phyloP scores from a whole-genome alignment of 2,888 invertebrate genomes.

The Diplazon laetatorius region DNA sequence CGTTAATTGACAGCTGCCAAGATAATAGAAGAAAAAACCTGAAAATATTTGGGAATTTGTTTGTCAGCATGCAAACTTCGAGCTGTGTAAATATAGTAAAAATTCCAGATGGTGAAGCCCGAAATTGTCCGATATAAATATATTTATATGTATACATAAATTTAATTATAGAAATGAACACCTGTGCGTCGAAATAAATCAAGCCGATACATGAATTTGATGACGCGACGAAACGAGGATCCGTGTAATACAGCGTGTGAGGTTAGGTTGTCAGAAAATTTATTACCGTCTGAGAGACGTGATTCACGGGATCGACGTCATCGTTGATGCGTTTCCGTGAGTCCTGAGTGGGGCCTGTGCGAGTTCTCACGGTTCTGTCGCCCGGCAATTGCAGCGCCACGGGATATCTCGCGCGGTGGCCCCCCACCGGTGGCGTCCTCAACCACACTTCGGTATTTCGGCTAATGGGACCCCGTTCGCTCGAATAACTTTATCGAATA shows the following conservation, averaged over 20 bases:
- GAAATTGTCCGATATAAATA: too few relatives aligned
- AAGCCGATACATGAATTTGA: constrained; percentile 22
- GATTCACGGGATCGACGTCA: constrained; percentile 45
- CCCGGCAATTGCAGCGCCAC: constrained; percentile 14
- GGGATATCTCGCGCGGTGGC: neutral
- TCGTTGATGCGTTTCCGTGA: constrained; percentile 44
- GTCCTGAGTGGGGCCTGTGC: constrained; percentile 30
- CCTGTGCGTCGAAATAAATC: constrained; percentile 23
- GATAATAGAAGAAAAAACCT: too few relatives aligned
- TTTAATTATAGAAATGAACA: neutral
- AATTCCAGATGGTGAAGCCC: too few relatives aligned
- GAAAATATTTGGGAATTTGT: too few relatives aligned
- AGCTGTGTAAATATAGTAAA: too few relatives aligned
- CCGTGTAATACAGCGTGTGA: neutral
- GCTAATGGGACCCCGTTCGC: constrained; percentile 40
- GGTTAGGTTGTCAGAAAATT: constrained; percentile 23
- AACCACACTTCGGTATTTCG: constrained; percentile 14
- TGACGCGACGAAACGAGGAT: constrained; percentile 14
- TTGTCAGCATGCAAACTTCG: too few relatives aligned
- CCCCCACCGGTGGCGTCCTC: too few relatives aligned
- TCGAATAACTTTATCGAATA: constrained; percentile 23
- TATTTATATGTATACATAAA: too few relatives aligned
- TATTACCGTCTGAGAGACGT: constrained; percentile 18
- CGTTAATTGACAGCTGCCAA: too few relatives aligned
- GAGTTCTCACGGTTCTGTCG: constrained; percentile 43